Percentiles rank a stretch among this genome's conserved stretches.
These are phyloP conservation scores for Podiceps cristatus DNA, from an alignment of 2,113 vertebrate genomes.

Conservation along the genomic window DNA sequence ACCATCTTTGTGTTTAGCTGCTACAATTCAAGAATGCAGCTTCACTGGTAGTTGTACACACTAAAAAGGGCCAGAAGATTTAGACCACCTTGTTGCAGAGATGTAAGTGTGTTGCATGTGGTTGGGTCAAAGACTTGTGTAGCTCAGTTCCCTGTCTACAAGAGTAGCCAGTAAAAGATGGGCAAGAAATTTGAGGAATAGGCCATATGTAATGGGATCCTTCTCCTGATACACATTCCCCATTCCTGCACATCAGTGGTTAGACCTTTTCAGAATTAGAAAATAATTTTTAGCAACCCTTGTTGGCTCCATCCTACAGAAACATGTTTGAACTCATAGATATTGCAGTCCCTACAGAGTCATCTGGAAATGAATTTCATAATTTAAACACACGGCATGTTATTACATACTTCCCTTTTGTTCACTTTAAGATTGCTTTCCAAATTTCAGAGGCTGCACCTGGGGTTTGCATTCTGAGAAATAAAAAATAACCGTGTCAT, in stretches of 20 bases:
- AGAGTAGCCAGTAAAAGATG: neutral
- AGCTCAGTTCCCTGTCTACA: neutral
- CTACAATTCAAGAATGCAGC: neutral
- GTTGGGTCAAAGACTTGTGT: neutral
- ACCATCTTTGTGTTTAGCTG: neutral
- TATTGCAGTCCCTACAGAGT: neutral
- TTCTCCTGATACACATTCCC: neutral
- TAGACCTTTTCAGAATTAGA: neutral
- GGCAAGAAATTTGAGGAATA: neutral
- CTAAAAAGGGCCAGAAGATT: neutral
- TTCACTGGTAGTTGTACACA: neutral
- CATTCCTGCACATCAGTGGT: neutral
- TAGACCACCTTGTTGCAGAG: neutral
- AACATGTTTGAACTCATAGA: neutral
- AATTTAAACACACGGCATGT: neutral
- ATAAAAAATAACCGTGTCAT: neutral
- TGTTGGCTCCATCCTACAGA: neutral
- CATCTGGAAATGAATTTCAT: neutral
- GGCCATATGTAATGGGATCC: neutral
- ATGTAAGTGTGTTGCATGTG: neutral
- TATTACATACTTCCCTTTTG: neutral
- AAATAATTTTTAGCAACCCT: neutral
- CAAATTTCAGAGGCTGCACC: neutral
- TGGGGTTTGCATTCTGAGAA: neutral
- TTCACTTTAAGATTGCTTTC: neutral